Conservation (phyloP, 1,140 invertebrate genomes). For the Camponotus pennsylvanicus region DNA sequence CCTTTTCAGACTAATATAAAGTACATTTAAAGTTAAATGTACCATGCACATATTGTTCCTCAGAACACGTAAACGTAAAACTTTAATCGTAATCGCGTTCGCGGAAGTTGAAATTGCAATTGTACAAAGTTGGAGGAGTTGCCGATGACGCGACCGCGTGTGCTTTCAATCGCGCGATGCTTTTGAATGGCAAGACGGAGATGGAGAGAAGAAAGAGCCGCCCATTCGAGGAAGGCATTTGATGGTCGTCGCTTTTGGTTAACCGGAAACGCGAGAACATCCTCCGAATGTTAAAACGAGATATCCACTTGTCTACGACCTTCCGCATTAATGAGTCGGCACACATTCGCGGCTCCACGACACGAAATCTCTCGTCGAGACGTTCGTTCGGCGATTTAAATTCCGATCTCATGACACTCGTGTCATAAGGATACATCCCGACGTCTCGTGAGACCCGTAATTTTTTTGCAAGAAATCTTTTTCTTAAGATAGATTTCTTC, state of each 20-base stretch:
- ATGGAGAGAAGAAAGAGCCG: slow-evolving; percentile 5
- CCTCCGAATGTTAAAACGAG: slow-evolving; percentile 62
- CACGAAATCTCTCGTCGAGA: slow-evolving; percentile 28
- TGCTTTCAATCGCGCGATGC: slow-evolving; percentile 15
- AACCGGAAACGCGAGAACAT: slow-evolving; percentile 65
- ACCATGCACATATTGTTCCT: neutral
- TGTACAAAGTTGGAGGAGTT: slow-evolving; percentile 35
- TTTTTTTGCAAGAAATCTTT: neutral
- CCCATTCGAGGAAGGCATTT: slow-evolving; percentile 47
- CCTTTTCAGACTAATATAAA: neutral
- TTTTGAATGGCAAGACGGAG: neutral
- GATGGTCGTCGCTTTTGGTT: slow-evolving; percentile 53
- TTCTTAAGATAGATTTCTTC: slow-evolving; percentile 1
- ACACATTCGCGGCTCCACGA: slow-evolving; percentile 24
- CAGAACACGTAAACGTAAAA: slow-evolving; percentile 28
- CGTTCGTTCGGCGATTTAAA: slow-evolving; percentile 51
- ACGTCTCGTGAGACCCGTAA: slow-evolving; percentile 6
- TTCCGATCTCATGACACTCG: slow-evolving; percentile 52
- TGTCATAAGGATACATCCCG: slow-evolving; percentile 33
- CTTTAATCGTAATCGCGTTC: slow-evolving; percentile 31
- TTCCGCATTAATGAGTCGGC: slow-evolving; percentile 57
- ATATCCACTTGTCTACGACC: slow-evolving; percentile 41
- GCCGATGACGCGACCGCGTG: slow-evolving; percentile 36
- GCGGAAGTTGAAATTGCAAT: slow-evolving; percentile 47
- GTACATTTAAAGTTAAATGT: slow-evolving; percentile 18